Base-by-base conservation (phyloP, 2,113 vertebrate genomes). In the Poicephalus meyeri region DNA sequence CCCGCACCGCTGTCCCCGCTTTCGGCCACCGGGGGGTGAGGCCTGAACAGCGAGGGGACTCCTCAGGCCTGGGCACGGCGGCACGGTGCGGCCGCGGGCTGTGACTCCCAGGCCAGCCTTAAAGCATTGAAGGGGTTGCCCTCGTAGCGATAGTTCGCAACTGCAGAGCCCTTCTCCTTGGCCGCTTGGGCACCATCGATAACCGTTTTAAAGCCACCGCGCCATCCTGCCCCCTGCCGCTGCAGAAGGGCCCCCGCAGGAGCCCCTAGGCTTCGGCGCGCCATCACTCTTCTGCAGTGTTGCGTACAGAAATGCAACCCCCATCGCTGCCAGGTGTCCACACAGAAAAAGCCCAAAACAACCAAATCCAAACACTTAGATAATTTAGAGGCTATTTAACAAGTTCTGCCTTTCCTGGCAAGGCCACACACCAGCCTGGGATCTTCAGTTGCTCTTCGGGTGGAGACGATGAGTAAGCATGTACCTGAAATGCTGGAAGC, bases 311-410 rank as follows among this genome's bases (percentile, higher is more conserved):
- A 49, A 46, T 1, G 10, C 56, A 37, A 6, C 18, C 6, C 26
- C 13, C 20, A 0, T 23, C 18, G 1, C 6, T 77, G 44, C 39
- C 14, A 35, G 26, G 16, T 31, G 47, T 41, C 55, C 21, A 13
- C 20, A 19, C 28, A n/a, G 8, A 55, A 53, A 19, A 65, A 28
- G 1, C 6, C 7, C 10, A 25, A 25, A 50, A 14, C 49, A 50
- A 9, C 6, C 15, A 2, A 53, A 29, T 44, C 13, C 66, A 23
- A 80, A 16, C 10, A 2, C 3, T 0, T 3, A 2, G 2, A 21
- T 13, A 24, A 24, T 72, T 50, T 33, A 37, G 23, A 37, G 28
- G 33, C 15, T 50, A 1, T 58, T 81, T 28, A 49, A 39, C 18
- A 11, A 41, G 17, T 46, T 25, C 31, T 74, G 37, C n/a, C 42